A percentile compares a stretch with the other conserved stretches of the same genome.
These are phyloP conservation scores for Urocynchramus pylzowi DNA, from an alignment of 2,113 vertebrate species.

Conservation along the genomic window DNA sequence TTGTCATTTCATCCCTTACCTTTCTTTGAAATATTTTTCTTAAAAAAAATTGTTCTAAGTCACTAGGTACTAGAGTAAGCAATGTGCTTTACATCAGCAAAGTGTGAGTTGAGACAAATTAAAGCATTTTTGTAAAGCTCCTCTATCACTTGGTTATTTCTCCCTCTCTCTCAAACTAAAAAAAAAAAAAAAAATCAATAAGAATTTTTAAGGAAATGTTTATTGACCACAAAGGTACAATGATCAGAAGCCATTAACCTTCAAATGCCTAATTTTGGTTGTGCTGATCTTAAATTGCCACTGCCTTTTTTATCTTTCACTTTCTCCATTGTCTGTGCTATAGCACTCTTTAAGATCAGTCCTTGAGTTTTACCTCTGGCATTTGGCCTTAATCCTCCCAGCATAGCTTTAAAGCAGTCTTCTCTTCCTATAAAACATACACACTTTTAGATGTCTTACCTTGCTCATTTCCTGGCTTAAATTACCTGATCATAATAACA, in stretches of 20 bases:
- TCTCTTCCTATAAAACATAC: not conserved
- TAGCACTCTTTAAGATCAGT: not conserved
- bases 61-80: not conserved
- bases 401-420: not conserved
- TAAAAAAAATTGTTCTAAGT: not conserved
- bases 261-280: not conserved
- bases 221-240: not conserved
- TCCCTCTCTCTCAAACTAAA: not conserved
- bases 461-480: not conserved
- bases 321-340: not conserved
- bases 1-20: not conserved
- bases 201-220: not conserved
- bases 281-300: not conserved
- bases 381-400: not conserved
- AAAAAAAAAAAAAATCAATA: not conserved
- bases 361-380: not conserved
- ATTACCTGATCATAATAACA: not conserved
- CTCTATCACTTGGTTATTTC: not conserved
- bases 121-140: not conserved
- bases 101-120: not conserved
- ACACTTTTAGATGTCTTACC: not conserved
- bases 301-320: not conserved
- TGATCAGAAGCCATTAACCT: not conserved
- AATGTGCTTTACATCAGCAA: not conserved
- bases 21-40: not conserved